A percentile compares a stretch with the other conserved stretches of the same genome.
Conservation (phyloP, 1,140 invertebrate species). For the Lepidurus arcticus region DNA sequence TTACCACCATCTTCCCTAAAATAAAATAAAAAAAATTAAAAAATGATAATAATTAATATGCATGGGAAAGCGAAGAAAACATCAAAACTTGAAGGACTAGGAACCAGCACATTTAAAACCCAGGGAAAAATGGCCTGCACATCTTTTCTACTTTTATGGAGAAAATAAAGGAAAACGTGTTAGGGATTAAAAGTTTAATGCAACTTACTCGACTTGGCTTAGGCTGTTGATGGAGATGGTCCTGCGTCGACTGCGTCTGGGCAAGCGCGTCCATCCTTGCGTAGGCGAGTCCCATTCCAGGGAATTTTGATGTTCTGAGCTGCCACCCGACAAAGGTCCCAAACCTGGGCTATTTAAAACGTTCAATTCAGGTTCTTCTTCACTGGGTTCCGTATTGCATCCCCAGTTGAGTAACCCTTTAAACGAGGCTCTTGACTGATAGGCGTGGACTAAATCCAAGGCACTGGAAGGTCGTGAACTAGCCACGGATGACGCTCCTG, state of each 20-base stretch:
- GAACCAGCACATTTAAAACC: no score
- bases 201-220: slow-evolving; percentile 6
- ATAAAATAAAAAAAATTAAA: not conserved
- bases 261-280: slow-evolving; percentile 37
- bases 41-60: not conserved
- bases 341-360: slow-evolving; percentile 36
- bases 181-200: no score
- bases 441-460: slow-evolving; percentile 30
- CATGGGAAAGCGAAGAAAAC: not conserved
- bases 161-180: no score
- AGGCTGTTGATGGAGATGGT: slow-evolving; percentile 27
- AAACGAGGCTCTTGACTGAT: slow-evolving; percentile 24
- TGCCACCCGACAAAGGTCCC: slow-evolving; percentile 36
- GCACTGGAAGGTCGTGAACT: slow-evolving; percentile 23
- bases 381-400: slow-evolving; percentile 38
- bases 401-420: slow-evolving; percentile 31
- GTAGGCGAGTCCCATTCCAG: slow-evolving; percentile 37
- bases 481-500: slow-evolving; percentile 2
- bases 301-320: slow-evolving; percentile 25
- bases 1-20: slow-evolving; percentile 39
- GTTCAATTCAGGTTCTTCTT: slow-evolving; percentile 34
- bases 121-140: no score
- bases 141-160: no score
- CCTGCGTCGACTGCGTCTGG: slow-evolving; percentile 17
- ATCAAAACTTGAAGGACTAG: not conserved